Evolutionary conservation across 2,797 vertebrate genomes (phyloP).

Genomic region (Propithecus deckenii): DNA sequence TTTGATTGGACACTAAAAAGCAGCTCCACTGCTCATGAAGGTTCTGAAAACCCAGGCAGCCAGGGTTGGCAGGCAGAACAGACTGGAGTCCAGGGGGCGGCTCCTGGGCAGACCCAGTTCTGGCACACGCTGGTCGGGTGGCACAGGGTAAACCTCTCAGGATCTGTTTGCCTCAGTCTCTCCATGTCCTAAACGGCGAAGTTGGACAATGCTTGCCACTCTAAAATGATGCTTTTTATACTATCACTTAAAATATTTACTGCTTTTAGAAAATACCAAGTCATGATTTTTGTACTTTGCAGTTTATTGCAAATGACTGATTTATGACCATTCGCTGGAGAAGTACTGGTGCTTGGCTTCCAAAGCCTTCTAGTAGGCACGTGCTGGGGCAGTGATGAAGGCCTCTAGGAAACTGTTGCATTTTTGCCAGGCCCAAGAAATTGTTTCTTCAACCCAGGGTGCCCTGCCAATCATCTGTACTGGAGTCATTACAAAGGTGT

Average conservation of each 20-base stretch:
- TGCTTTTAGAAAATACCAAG: background rate
- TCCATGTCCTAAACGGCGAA: background rate
- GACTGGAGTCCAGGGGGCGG: background rate
- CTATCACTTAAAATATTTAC: background rate
- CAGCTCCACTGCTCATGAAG: background rate
- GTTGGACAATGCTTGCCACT: background rate
- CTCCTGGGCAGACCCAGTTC: background rate
- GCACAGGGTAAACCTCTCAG: background rate
- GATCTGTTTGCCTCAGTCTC: background rate
- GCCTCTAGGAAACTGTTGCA: background rate
- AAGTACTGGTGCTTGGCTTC: rapidly evolving
- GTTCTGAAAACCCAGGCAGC: background rate
- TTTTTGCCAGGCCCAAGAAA: background rate
- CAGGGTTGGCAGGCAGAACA: background rate
- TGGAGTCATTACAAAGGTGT: background rate
- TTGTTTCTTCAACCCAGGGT: background rate
- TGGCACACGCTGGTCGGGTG: rapidly evolving
- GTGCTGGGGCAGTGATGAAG: background rate
- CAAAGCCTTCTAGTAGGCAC: background rate
- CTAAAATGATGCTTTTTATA: background rate
- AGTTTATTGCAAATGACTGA: background rate
- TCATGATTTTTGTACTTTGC: background rate
- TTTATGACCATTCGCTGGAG: background rate
- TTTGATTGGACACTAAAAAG: background rate
- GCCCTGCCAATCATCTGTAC: background rate